Percentiles rank a stretch among this genome's conserved stretches.
These are phyloP conservation scores for Apamea crenata DNA, from an alignment of 2,888 invertebrate genomes.

Conservation along the genomic window DNA sequence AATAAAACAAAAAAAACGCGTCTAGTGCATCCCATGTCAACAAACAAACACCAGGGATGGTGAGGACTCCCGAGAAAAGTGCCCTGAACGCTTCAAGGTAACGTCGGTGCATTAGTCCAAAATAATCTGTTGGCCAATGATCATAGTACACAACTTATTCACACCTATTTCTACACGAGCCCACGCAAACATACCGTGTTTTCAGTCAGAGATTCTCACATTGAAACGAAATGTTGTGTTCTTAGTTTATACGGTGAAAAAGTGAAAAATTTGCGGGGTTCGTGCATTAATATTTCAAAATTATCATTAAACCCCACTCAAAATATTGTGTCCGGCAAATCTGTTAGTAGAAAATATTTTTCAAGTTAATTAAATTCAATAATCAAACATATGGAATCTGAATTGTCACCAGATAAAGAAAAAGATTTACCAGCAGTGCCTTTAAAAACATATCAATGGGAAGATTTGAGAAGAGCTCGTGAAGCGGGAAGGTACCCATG, in stretches of 20 bases:
- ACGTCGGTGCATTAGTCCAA: constrained; percentile 83
- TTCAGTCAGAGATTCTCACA: constrained; percentile 87
- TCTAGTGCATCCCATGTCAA: constrained; percentile 75
- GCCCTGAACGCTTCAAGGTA: constrained; percentile 85
- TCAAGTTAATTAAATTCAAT: constrained; percentile 67
- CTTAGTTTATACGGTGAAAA: constrained; percentile 85
- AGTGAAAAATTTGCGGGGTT: constrained; percentile 82
- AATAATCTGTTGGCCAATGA: constrained; percentile 84
- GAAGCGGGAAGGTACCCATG: constrained; percentile 94
- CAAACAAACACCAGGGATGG: constrained; percentile 78
- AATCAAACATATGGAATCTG: constrained; percentile 89
- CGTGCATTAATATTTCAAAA: constrained; percentile 72
- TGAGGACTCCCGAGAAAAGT: constrained; percentile 74
- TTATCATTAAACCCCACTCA: constrained; percentile 51
- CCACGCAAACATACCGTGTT: constrained; percentile 89
- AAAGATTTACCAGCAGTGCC: constrained; percentile 92
- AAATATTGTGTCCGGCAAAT: constrained; percentile 68
- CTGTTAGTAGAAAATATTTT: constrained; percentile 55
- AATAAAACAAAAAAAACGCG: constrained; percentile 70
- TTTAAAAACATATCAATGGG: constrained; percentile 95
- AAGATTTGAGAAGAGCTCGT: constrained; percentile 93
- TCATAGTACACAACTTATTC: constrained; percentile 88
- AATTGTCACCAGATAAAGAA: constrained; percentile 89
- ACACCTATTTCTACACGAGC: constrained; percentile 89
- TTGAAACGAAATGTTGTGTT: constrained; percentile 89